Evolutionary conservation across 64 coral and sea anemone species (phyloP), one percentile per base, ranked within the genome.

Genomic region (Stichodactyla helianthus): DNA sequence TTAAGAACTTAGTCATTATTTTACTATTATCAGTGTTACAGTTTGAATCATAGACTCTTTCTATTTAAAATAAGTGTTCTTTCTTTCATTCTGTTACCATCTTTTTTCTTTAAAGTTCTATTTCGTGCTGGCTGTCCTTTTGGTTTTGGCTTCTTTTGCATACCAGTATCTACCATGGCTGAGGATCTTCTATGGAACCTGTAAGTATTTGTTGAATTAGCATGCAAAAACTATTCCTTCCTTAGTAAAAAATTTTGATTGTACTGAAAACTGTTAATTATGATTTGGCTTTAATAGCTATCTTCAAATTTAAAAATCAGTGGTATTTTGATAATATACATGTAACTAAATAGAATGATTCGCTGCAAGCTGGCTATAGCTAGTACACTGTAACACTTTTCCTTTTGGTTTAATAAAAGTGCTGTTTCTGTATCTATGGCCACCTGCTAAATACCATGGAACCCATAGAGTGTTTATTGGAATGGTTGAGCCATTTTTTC

Each of bases 91-190:
- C 11, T 27, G 11, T 74, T 74, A 10, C 17, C 19, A n/a, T 60
- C 14, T 65, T n/a, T n/a, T 65, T 74, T 50, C 15, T 59, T 96
- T 89, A 13, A 68, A 95, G 94, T 96, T 78, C 82, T 96, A 89
- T 90, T 87, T 55, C 4, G 68, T 90, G 44, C 54, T 96, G 78
- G 65, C 84, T 79, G 84, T 51, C 19, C 9, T 92, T 31, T 87
- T 96, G 71, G 31, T 96, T 74, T 91, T 55, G 10, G 84, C 71
- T 22, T 85, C 91, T 27, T 96, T 90, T 90, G 94, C 94, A 14
- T 96, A 96, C 79, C 94, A 96, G 50, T 92, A 96, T 63, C 53
- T 96, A 59, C 94, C 94, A 58, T 58, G 85, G 87, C 77, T 92
- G 84, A 77, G 23, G n/a, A 64, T 92, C 16, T 85, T 77, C 12